A percentile compares a stretch with the other conserved stretches of the same genome.
These are phyloP conservation scores for Petrocephalus zakoni DNA, from an alignment of 2,113 vertebrate genomes.

Conservation along the genomic window DNA sequence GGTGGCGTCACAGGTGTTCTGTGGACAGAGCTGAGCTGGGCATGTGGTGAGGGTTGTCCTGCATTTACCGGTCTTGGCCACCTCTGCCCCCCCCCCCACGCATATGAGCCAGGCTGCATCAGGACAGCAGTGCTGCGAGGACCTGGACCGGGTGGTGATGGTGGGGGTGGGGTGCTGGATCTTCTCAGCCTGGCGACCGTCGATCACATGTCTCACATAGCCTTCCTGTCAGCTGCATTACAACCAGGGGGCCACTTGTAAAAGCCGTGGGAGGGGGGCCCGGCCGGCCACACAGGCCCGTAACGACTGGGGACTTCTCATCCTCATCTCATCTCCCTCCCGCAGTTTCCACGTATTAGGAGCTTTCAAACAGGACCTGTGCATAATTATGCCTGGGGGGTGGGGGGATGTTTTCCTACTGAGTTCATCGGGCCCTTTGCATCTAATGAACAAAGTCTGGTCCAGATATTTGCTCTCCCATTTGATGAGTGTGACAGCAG, in stretches of 20 bases:
- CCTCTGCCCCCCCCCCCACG: neutral
- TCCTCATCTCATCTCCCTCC: conserved; percentile 34
- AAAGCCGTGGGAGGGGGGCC: conserved; percentile 41
- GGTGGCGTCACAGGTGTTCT: neutral
- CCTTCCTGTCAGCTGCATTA: conserved; percentile 3
- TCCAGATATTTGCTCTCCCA: conserved; percentile 28
- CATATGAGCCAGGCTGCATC: neutral
- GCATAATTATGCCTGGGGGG: conserved; percentile 39
- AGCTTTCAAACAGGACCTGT: conserved; percentile 40
- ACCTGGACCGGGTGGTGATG: neutral
- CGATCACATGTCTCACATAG: neutral
- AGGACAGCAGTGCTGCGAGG: neutral
- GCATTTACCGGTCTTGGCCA: neutral
- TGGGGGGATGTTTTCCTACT: conserved; percentile 56
- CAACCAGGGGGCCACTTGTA: conserved; percentile 34
- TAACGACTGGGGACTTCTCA: conserved; percentile 32
- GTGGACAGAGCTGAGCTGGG: neutral
- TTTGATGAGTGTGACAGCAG: conserved; percentile 39
- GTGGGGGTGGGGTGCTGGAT: neutral
- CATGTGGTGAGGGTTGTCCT: neutral
- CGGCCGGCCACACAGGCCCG: neutral
- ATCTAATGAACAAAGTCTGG: conserved; percentile 37
- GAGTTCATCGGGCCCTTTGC: conserved; percentile 46
- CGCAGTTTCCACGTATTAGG: conserved; percentile 41
- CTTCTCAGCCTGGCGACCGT: neutral